Conservation (phyloP, 2,797 vertebrate species). For the Acanthis flammea region DNA sequence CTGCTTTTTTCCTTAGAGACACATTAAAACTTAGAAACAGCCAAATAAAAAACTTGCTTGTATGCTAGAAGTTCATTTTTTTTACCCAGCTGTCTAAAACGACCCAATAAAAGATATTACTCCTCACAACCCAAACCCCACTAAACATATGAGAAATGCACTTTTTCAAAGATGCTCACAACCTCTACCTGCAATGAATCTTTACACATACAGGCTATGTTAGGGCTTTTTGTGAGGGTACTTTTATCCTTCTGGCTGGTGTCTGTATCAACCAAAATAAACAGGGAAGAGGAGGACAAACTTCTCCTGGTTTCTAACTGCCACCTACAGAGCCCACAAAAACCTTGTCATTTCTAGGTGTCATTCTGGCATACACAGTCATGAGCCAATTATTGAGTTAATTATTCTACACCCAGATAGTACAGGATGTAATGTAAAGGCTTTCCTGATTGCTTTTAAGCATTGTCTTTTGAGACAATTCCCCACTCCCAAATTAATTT, state of each 20-base stretch:
- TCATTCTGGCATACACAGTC: fast-evolving
- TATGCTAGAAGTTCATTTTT: background rate
- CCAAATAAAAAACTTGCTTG: background rate
- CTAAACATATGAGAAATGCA: background rate
- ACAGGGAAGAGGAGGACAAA: background rate
- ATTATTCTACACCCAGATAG: background rate
- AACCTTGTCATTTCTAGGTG: background rate
- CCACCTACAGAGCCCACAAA: background rate
- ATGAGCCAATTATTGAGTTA: background rate
- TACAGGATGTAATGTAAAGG: background rate
- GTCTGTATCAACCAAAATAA: background rate
- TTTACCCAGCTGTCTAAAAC: background rate
- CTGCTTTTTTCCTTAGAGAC: background rate
- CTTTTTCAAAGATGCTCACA: background rate
- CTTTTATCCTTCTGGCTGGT: background rate
- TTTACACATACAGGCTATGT: background rate
- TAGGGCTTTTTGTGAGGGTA: background rate
- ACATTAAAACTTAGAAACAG: background rate
- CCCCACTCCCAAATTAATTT: background rate
- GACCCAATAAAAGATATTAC: background rate
- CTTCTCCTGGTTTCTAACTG: background rate
- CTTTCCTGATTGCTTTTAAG: background rate
- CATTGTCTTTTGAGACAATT: background rate
- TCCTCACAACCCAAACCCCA: background rate
- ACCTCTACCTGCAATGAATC: background rate